Conservation (phyloP, 92 coral and sea anemone genomes). For the Desmophyllum pertusum region DNA sequence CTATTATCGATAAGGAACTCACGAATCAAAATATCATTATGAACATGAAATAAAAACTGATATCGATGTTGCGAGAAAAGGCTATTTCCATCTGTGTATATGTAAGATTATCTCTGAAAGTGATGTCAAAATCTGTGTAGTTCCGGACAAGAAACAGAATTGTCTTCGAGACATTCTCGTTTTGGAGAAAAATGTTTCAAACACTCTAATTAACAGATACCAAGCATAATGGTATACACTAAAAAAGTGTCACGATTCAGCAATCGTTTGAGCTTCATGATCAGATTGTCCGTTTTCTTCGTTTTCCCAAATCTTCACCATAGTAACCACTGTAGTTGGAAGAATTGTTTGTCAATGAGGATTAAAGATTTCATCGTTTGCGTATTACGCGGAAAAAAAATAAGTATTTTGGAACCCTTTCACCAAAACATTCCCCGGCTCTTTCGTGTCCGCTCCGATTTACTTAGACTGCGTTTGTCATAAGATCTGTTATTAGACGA, state of each 20-base stretch:
- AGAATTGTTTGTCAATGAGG: conserved; percentile 16
- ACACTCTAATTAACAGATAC: too few species aligned
- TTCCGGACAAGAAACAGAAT: too few species aligned
- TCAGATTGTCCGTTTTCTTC: conserved; percentile 31
- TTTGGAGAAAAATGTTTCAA: too few species aligned
- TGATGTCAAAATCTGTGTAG: too few species aligned
- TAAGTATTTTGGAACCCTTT: conserved; percentile 37
- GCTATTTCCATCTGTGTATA: too few species aligned
- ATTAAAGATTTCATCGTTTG: conserved; percentile 8
- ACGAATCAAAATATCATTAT: too few species aligned
- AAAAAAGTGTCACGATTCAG: conserved; percentile 54
- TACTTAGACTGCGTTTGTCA: conserved; percentile 19
- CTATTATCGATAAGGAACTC: too few species aligned
- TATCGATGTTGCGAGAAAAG: too few species aligned
- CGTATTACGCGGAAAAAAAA: conserved; percentile 41
- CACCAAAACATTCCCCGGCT: conserved; percentile 31
- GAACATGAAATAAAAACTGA: too few species aligned
- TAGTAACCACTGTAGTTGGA: neutral
- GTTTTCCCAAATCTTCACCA: conserved; percentile 32
- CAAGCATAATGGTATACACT: too few species aligned
- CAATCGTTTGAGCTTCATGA: conserved; percentile 31
- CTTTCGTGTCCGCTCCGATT: conserved; percentile 17
- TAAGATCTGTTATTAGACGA: conserved; percentile 3
- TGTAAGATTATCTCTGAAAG: too few species aligned
- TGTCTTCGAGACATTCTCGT: too few species aligned